phyloP scores from a whole-genome alignment of 2,888 invertebrate species.

The Onthophagus sagittarius region DNA sequence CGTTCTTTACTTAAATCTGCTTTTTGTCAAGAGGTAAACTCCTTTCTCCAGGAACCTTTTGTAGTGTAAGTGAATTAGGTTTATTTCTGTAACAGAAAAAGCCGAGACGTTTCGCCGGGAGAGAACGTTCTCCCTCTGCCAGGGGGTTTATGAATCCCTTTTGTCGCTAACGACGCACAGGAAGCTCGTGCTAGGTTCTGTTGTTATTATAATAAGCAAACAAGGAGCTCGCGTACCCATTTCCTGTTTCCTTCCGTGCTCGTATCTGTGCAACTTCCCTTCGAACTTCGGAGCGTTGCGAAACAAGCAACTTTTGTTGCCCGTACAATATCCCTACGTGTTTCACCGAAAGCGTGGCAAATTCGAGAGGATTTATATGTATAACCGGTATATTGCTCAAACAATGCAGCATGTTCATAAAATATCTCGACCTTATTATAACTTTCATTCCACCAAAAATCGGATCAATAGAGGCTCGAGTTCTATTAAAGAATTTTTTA shows the following conservation, averaged over 20 bases:
- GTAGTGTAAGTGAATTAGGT: neutral
- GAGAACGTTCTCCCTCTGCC: neutral
- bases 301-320: neutral
- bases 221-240: conserved; percentile 37
- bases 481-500: too few species aligned
- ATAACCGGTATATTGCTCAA: neutral
- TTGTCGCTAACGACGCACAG: conserved; percentile 7
- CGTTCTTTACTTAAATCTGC: neutral
- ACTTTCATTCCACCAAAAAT: neutral
- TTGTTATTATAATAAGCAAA: conserved; percentile 37
- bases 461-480: too few species aligned
- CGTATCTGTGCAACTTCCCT: neutral
- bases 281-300: neutral
- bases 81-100: neutral
- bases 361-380: neutral
- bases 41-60: neutral
- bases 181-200: conserved; percentile 25
- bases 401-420: neutral
- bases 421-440: neutral
- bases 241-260: conserved; percentile 36
- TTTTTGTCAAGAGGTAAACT: neutral
- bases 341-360: neutral
- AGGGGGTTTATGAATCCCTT: conserved; percentile 9
- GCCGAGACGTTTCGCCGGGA: neutral
- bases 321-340: neutral